Evolutionary conservation across 2,888 invertebrate genomes (phyloP).

Genomic region (Osmoderma eremita): DNA sequence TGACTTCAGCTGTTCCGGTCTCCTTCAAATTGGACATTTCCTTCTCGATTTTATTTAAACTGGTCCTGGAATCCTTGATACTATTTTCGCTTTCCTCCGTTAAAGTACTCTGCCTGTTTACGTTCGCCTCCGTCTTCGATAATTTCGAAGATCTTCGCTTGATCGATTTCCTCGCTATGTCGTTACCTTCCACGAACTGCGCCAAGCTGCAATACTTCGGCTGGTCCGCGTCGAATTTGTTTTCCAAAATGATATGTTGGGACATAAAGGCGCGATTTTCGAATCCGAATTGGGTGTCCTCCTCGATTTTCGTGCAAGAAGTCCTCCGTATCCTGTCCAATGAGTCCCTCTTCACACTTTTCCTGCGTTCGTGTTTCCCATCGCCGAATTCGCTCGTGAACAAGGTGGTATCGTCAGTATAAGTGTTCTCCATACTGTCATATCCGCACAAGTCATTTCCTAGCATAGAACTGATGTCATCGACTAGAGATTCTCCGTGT

Average conservation of each 20-base stretch:
- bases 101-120: constrained; percentile 58
- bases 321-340: constrained; percentile 59
- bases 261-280: constrained; percentile 78
- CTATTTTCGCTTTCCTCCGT: constrained; percentile 59
- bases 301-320: constrained; percentile 62
- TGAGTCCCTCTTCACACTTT: constrained; percentile 67
- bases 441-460: constrained; percentile 71
- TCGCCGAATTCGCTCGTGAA: constrained; percentile 67
- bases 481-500: constrained; percentile 82
- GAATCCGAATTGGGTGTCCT: constrained; percentile 74
- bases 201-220: constrained; percentile 82
- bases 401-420: constrained; percentile 77
- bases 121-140: constrained; percentile 63
- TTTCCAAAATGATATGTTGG: constrained; percentile 56
- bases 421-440: constrained; percentile 70
- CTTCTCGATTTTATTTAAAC: constrained; percentile 59
- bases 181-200: constrained; percentile 84
- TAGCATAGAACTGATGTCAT: constrained; percentile 68
- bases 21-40: constrained; percentile 58
- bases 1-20: constrained; percentile 41
- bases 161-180: constrained; percentile 82
- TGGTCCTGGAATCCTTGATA: constrained; percentile 46
- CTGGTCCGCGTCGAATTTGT: constrained; percentile 65
- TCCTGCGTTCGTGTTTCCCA: constrained; percentile 66
- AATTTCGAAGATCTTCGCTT: constrained; percentile 64